Evolutionary conservation across 2,888 invertebrate species (phyloP).

Genomic region (Cremastinae sp.): DNA sequence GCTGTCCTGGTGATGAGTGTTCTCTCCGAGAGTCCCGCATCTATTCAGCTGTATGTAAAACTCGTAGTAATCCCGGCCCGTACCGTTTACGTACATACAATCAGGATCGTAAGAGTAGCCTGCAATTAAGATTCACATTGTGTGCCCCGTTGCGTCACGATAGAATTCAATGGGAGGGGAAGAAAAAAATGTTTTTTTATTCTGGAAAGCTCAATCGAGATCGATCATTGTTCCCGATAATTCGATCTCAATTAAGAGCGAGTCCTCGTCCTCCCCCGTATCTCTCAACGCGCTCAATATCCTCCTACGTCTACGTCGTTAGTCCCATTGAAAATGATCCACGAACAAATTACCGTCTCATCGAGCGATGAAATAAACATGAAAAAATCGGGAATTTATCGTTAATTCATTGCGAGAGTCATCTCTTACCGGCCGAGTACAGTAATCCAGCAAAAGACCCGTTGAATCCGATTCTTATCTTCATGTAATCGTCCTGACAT

Average conservation of each 20-base stretch:
- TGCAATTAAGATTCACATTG: slow-evolving; percentile 77
- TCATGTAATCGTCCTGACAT: slow-evolving; percentile 97
- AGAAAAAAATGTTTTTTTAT: too few relatives aligned
- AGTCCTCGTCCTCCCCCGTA: too few relatives aligned
- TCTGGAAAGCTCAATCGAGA: too few relatives aligned
- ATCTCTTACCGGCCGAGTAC: slow-evolving; percentile 90
- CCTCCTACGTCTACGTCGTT: too few relatives aligned
- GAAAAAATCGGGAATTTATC: slow-evolving; percentile 8
- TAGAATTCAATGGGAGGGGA: too few relatives aligned
- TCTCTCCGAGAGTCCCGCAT: slow-evolving; percentile 94
- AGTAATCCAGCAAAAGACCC: slow-evolving; percentile 93
- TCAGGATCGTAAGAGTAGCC: slow-evolving; percentile 96
- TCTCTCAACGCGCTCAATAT: too few relatives aligned
- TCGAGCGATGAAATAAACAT: background rate
- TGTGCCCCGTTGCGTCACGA: slow-evolving; percentile 17
- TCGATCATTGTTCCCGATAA: background rate
- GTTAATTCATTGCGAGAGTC: slow-evolving; percentile 25
- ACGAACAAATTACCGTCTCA: too few relatives aligned
- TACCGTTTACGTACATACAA: slow-evolving; percentile 97
- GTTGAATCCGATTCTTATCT: slow-evolving; percentile 95
- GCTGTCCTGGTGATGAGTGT: slow-evolving; percentile 91
- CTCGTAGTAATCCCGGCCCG: slow-evolving; percentile 94
- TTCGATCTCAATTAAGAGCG: slow-evolving; percentile 37
- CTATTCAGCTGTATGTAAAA: slow-evolving; percentile 96
- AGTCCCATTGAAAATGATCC: slow-evolving; percentile 14